Conservation (phyloP, 1,140 invertebrate genomes). For the Listronotus bonariensis region DNA sequence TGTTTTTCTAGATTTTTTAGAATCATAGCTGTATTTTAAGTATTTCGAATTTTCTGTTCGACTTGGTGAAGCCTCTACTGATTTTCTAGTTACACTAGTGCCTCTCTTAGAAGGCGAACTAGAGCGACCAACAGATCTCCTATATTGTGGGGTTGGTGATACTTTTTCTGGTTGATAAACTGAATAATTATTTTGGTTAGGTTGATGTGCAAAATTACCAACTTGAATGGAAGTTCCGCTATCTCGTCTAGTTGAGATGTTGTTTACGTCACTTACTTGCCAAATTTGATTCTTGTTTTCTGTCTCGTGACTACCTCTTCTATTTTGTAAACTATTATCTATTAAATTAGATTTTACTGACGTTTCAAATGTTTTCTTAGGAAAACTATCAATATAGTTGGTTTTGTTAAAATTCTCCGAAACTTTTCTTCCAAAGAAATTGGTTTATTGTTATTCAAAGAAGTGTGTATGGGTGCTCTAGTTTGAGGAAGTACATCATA, state of each 20-base stretch:
- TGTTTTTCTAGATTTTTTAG: conserved; percentile 20
- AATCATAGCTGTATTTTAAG: conserved; percentile 7
- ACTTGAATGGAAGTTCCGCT: conserved; percentile 11
- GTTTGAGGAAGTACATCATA: conserved; percentile 22
- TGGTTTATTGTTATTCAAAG: background rate
- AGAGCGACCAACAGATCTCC: conserved; percentile 32
- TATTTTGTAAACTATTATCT: background rate
- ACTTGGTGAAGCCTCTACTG: conserved; percentile 9
- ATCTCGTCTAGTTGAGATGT: conserved; percentile 2
- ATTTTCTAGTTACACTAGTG: conserved; percentile 27
- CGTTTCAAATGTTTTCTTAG: background rate
- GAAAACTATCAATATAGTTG: too few species aligned
- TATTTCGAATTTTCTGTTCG: conserved; percentile 16
- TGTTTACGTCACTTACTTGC: background rate
- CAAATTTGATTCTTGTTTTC: background rate
- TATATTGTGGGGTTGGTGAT: conserved; percentile 5
- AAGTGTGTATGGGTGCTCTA: conserved; percentile 2
- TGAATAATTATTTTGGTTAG: background rate
- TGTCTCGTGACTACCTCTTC: background rate
- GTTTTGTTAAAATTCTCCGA: too few species aligned
- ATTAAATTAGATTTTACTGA: background rate
- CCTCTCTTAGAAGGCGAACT: conserved; percentile 37
- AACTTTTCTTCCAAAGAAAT: too few species aligned
- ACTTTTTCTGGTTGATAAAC: background rate
- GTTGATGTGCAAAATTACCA: conserved; percentile 8